Base-by-base conservation (phyloP, 2,888 invertebrate species). In the Mesochorus sp. region DNA sequence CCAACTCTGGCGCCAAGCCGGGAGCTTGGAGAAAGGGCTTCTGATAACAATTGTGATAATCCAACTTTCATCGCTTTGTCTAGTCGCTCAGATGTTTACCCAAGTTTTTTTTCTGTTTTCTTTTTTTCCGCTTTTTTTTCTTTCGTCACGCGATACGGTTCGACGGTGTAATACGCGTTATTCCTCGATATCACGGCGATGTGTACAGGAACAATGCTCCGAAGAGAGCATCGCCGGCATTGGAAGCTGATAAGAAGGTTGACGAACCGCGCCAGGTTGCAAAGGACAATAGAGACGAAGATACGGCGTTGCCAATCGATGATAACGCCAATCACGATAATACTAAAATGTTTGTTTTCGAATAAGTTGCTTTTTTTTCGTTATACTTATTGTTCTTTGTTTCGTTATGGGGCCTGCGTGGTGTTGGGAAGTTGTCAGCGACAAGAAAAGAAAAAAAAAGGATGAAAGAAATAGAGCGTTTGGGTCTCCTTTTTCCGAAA, bases 261-360 rank as follows among this genome's bases (percentile, higher is more conserved):
- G 24, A 62, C 42, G 64, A 55, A 44, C 53, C 37, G 59, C 34
- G 28, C 61, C 49, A 26, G 39, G 39, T 28, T 42, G 57, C 26
- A 14, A 47, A 14, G 55, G 55, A 53, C 42, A 39, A 42, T n/a
- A 31, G 42, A 53, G 39, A 55, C n/a, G 12, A 12, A 28, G 39
- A 61, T 59, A 64, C 37, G 39, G 6, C 68, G 19, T 37, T 34
- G 24, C 42, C 59, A 44, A 70, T 70, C 59, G 78, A 78, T 39
- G 78, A 79, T 79, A 79, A 85, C 73, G 76, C 81, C 76, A 80
- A 82, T 53, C 81, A 81, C 77, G 83, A 83, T 39, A 62, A 81
- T 77, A 44, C 42, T 42, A 79, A 83, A 85, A 86, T 81, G 86
- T 86, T 86, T 79, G 86, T 67, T 84, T 77, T 53, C 71, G 26